Evolutionary conservation across 1,140 invertebrate genomes (phyloP).

Genomic region (Trypoxylus dichotomus): DNA sequence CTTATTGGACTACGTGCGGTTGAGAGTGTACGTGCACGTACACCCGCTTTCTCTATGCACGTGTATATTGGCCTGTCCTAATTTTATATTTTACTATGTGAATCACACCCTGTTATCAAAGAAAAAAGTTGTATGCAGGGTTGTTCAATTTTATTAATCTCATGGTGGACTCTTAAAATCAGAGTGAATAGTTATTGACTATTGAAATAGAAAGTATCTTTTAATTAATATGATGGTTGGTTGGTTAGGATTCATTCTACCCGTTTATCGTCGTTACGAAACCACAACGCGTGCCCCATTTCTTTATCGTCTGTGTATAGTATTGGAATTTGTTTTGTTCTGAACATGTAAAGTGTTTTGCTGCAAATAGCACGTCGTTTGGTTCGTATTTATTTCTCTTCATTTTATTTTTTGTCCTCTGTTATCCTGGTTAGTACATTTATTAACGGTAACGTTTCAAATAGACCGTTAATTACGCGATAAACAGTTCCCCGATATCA

Average conservation of each 20-base stretch:
- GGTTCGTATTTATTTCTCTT: neutral
- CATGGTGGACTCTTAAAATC: neutral
- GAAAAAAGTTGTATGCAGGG: neutral
- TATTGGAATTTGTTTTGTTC: slow-evolving; percentile 3
- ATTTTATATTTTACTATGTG: slow-evolving; percentile 26
- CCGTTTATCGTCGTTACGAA: slow-evolving; percentile 15
- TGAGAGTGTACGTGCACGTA: slow-evolving; percentile 19
- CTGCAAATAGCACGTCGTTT: neutral
- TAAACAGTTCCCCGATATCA: neutral
- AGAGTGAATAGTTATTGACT: neutral
- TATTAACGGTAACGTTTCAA: neutral
- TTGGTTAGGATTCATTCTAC: neutral
- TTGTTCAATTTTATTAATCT: neutral
- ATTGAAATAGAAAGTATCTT: slow-evolving; percentile 22
- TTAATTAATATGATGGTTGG: neutral
- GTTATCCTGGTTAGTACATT: neutral
- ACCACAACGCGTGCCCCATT: slow-evolving; percentile 9
- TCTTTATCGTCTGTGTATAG: slow-evolving; percentile 12
- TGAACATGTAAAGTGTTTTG: neutral
- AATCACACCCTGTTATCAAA: slow-evolving; percentile 17
- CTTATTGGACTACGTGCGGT: slow-evolving; percentile 23
- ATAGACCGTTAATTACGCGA: slow-evolving; percentile 25
- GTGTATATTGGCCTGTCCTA: slow-evolving; percentile 28
- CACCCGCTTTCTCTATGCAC: slow-evolving; percentile 30
- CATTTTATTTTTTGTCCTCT: neutral